Percentiles rank a stretch among this genome's conserved stretches.
These are phyloP conservation scores for Pogonocichla stellata DNA, from an alignment of 2,113 vertebrate genomes.

Conservation along the genomic window DNA sequence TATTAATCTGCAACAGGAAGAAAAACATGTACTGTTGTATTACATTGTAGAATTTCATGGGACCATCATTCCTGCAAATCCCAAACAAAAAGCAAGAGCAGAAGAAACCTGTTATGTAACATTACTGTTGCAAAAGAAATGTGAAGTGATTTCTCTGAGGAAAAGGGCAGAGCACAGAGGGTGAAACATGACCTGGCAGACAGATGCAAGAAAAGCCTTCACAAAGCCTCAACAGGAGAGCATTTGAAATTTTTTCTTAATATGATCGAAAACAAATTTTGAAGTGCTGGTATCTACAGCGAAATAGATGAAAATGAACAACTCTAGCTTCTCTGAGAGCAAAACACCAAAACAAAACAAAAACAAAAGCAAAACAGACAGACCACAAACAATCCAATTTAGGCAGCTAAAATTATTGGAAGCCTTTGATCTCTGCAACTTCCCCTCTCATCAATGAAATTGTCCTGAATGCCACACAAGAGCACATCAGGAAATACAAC, in stretches of 20 bases:
- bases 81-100: not conserved
- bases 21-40: not conserved
- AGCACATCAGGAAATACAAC: not conserved
- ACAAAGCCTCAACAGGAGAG: not conserved
- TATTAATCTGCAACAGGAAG: not conserved
- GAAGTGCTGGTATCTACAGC: not conserved
- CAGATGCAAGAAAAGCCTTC: not conserved
- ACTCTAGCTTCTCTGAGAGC: not conserved
- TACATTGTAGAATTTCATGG: not conserved
- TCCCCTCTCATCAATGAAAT: not conserved
- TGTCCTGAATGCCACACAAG: not conserved
- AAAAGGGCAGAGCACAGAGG: not conserved
- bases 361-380: not conserved
- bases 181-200: not conserved
- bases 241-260: not conserved
- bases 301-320: not conserved
- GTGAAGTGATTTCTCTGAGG: not conserved
- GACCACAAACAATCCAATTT: not conserved
- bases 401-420: not conserved
- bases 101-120: not conserved
- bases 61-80: not conserved
- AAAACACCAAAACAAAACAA: not conserved
- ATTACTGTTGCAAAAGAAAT: not conserved
- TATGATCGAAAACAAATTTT: not conserved
- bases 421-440: not conserved